These are phyloP conservation scores for Thamnaconus septentrionalis DNA, from an alignment of 2,113 vertebrate species.

Conservation along the genomic window DNA sequence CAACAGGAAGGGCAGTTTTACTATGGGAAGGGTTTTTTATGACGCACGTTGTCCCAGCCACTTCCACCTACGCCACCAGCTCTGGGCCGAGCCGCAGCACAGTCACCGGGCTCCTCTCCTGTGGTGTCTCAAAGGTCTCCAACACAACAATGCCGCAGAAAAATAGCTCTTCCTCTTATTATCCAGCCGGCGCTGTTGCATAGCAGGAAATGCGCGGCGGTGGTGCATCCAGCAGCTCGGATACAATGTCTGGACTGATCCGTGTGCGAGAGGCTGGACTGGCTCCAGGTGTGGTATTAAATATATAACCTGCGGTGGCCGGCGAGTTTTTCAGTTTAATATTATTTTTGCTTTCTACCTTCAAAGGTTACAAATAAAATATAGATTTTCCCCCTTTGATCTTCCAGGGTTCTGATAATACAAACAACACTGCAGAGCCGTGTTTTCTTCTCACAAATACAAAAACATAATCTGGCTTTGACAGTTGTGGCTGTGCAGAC, in stretches of 20 bases:
- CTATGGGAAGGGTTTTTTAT: constrained; percentile 64
- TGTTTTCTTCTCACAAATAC: no score
- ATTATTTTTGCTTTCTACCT: constrained; percentile 21
- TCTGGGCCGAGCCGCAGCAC: constrained; percentile 50
- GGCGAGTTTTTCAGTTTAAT: constrained; percentile 45
- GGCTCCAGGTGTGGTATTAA: constrained; percentile 55
- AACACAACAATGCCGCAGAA: constrained; percentile 63
- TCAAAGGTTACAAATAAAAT: constrained; percentile 11
- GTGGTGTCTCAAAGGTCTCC: constrained; percentile 67
- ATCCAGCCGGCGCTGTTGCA: constrained; percentile 44
- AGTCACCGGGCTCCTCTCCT: constrained; percentile 49
- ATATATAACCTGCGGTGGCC: constrained; percentile 40
- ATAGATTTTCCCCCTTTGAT: neutral
- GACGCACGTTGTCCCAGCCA: constrained; percentile 62
- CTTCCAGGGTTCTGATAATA: constrained; percentile 14
- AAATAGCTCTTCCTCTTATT: constrained; percentile 70
- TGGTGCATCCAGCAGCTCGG: constrained; percentile 38
- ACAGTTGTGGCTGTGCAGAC: no score
- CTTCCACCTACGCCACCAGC: constrained; percentile 66
- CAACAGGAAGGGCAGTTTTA: constrained; percentile 64
- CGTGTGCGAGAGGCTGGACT: constrained; percentile 56
- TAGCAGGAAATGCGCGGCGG: constrained; percentile 48
- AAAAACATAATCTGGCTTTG: no score
- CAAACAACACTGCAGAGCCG: no score
- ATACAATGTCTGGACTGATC: constrained; percentile 46